Evolutionary conservation across 2,888 invertebrate genomes (phyloP).

Genomic region (Thereva unica): DNA sequence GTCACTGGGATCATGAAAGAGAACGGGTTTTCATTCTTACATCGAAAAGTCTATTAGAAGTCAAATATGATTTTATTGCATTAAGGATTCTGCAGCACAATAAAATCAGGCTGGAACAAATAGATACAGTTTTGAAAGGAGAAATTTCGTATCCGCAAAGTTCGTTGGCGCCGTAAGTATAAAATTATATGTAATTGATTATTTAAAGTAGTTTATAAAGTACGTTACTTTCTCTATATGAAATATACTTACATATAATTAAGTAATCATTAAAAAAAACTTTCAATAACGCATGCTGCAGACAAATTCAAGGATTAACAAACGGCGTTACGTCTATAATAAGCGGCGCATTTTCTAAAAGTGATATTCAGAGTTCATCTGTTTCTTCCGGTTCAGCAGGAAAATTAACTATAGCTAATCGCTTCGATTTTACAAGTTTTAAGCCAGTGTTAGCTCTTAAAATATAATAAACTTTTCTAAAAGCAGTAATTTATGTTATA

Average conservation of each 20-base stretch:
- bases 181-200: slow-evolving; percentile 2
- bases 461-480: background rate
- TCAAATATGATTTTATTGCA: slow-evolving; percentile 86
- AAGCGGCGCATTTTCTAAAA: slow-evolving; percentile 40
- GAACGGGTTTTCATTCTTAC: slow-evolving; percentile 78
- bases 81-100: slow-evolving; percentile 72
- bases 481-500: slow-evolving; percentile 4
- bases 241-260: background rate
- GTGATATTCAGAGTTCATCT: slow-evolving; percentile 1
- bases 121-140: slow-evolving; percentile 75
- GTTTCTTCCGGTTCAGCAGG: slow-evolving; percentile 1
- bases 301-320: slow-evolving; percentile 45
- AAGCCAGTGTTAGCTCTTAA: slow-evolving; percentile 43
- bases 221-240: background rate
- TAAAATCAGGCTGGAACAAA: slow-evolving; percentile 68
- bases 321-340: slow-evolving; percentile 45
- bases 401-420: slow-evolving; percentile 41
- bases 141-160: slow-evolving; percentile 80
- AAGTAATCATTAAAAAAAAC: slow-evolving; percentile 1
- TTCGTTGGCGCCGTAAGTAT: slow-evolving; percentile 82
- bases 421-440: slow-evolving; percentile 45
- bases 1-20: slow-evolving; percentile 84
- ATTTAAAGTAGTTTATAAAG: background rate
- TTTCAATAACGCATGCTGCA: slow-evolving; percentile 31
- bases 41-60: slow-evolving; percentile 70